Evolutionary conservation across 2,797 vertebrate genomes (phyloP), one percentile per base, ranked within the genome.

Genomic region (Smutsia gigantea): DNA sequence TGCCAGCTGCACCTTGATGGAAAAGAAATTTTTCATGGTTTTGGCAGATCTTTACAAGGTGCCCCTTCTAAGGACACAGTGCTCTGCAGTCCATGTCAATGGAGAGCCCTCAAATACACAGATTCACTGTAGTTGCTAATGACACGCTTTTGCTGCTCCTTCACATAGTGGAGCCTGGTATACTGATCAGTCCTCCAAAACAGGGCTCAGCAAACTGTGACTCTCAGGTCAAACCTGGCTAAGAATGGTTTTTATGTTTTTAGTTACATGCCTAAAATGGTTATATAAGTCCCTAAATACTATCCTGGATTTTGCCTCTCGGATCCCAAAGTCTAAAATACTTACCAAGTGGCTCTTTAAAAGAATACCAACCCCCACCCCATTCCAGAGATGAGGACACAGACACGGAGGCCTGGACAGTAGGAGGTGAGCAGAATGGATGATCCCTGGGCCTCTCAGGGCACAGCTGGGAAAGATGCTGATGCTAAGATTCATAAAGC

Each of bases 201-300:
- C 3, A 53, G 57, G 18, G 64, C 6, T 84, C 17, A 84, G 46
- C 12, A 64, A 79, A 87, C 1, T n/a, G 46, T 59, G 53, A 25
- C 15, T 84, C 23, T 3, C 1, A 25, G 27, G 29, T 21, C 49
- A 88, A 63, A 93, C 71, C 53, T 74, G 7, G 4, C 17, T 46
- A 78, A 86, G n/a, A 82, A 89, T 25, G 8, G 2, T 34, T 94
- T 94, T 78, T 61, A 72, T 64, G 25, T 46, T 92, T 95, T 72
- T 75, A 27, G 34, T 64, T 81, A 15, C 4, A 69, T 59, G 71
- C 39, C 49, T 55, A 92, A 71, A 49, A 59, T 55, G 27, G 6
- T 71, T 92, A 61, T 51, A 19, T 19, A 59, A 77, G 46, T 77
- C 69, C 42, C 46, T 37, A 68, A 13, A 34, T 25, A 87, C 42